phyloP scores from a whole-genome alignment of 2,888 invertebrate species.

The Dasysyrphus albostriatus region DNA sequence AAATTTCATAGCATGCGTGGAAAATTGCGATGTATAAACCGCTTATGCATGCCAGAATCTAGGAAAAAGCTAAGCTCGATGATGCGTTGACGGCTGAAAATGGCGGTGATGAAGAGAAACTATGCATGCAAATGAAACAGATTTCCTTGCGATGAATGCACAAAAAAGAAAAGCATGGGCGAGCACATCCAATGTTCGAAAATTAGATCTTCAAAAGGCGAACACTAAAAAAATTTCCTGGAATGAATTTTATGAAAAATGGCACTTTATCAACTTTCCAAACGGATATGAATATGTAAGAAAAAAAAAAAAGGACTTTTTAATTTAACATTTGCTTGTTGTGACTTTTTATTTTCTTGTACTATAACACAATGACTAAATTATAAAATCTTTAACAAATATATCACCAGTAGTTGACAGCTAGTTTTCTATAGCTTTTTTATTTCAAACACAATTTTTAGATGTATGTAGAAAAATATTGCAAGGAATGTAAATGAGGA shows the following conservation, averaged over 20 bases:
- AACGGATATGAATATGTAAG: conserved; percentile 17
- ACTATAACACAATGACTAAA: too few relatives aligned
- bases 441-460: neutral
- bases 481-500: neutral
- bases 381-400: too few relatives aligned
- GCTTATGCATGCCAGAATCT: neutral
- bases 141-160: conserved; percentile 10
- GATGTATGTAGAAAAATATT: neutral
- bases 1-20: conserved; percentile 5
- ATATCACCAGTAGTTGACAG: too few relatives aligned
- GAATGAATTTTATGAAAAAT: conserved; percentile 7
- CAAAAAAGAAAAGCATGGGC: neutral
- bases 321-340: neutral
- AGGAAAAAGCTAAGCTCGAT: neutral
- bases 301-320: neutral
- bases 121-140: conserved; percentile 7
- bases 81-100: neutral
- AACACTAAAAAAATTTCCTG: neutral
- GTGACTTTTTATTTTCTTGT: neutral
- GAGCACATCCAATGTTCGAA: conserved; percentile 7
- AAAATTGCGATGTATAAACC: neutral
- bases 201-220: conserved; percentile 1
- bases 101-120: neutral
- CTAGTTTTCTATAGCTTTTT: too few relatives aligned
- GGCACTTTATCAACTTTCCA: conserved; percentile 1